These are phyloP conservation scores for Neuroscelio doddi DNA, from an alignment of 2,888 invertebrate genomes.

Conservation along the genomic window DNA sequence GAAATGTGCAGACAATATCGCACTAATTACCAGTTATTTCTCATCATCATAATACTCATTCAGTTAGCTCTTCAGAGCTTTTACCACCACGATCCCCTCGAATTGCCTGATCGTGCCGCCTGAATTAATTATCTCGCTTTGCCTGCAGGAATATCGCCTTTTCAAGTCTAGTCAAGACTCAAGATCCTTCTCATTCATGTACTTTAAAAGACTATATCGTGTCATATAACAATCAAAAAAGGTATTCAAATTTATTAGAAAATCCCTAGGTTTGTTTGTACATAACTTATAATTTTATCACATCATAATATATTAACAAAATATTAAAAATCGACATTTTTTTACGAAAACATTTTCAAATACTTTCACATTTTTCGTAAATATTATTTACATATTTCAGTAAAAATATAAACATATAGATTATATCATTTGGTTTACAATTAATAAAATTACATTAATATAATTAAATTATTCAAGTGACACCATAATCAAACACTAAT, in stretches of 20 bases:
- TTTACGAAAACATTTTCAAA: too few relatives aligned
- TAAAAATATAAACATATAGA: too few relatives aligned
- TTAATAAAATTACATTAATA: too few relatives aligned
- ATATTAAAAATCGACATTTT: too few relatives aligned
- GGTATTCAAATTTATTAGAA: constrained; percentile 35
- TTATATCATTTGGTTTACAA: too few relatives aligned
- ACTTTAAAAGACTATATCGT: constrained; percentile 41
- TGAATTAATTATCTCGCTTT: constrained; percentile 46
- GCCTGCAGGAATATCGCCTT: constrained; percentile 43
- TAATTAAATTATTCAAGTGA: too few relatives aligned
- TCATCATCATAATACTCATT: constrained; percentile 31
- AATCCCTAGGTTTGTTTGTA: constrained; percentile 15
- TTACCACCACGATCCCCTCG: constrained; percentile 38
- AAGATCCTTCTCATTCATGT: constrained; percentile 32
- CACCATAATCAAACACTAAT: too few relatives aligned
- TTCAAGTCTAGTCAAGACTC: constrained; percentile 41
- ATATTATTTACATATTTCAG: too few relatives aligned
- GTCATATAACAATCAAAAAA: constrained; percentile 35
- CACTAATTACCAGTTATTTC: constrained; percentile 40
- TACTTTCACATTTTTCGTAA: too few relatives aligned
- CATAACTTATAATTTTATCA: constrained; percentile 34
- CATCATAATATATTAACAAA: too few relatives aligned
- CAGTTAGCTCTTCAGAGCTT: constrained; percentile 31
- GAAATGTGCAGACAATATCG: constrained; percentile 38
- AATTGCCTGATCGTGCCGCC: constrained; percentile 38